Base-by-base conservation (phyloP, 2,113 vertebrate species). In the Callospermophilus lateralis region DNA sequence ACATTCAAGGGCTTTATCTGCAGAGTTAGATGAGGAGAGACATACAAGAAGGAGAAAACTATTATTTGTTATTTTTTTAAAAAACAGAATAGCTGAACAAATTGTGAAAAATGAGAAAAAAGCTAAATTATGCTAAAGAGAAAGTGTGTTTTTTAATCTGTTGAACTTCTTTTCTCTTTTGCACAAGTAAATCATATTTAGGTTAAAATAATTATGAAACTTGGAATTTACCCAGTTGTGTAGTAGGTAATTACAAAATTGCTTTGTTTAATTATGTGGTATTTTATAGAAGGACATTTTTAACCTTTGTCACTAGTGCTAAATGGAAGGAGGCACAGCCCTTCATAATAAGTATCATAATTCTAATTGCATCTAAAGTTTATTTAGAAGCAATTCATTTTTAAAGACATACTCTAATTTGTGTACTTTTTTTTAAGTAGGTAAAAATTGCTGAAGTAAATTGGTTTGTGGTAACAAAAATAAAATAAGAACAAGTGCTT, bases 221-320 rank as follows among this genome's bases (percentile, higher is more conserved):
- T 97, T 97, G 94, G 89, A 97, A 86, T 96, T 83, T 89, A 95
- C 96, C 96, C 94, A 96, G 53, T 86, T 95, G n/a, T 94, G 72
- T 87, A 90, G 96, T 90, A 77, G 74, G 26, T 96, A 97, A 96
- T 97, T 97, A 93, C 76, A 97, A 95, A 94, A 97, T 94, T 97
- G 93, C 93, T 97, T 96, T 96, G 94, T 90, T 98, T 98, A 97
- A 97, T 97, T 94, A 96, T 95, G 72, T 11, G 8, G 73, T 92
- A 84, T 96, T 97, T 96, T 97, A 95, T 86, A 97, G 95, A 93
- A 96, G 67, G 79, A 17, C 53, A 89, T 95, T 91, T 97, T 97
- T 93, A 96, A 97, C 96, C 95, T 97, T 98, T 97, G 96, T 87
- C 80, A 94, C 68, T 70, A n/a, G 81, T 4, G 34, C 77, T 78